Evolutionary conservation across 2,113 vertebrate species (phyloP).

Genomic region (Podarcis muralis): DNA sequence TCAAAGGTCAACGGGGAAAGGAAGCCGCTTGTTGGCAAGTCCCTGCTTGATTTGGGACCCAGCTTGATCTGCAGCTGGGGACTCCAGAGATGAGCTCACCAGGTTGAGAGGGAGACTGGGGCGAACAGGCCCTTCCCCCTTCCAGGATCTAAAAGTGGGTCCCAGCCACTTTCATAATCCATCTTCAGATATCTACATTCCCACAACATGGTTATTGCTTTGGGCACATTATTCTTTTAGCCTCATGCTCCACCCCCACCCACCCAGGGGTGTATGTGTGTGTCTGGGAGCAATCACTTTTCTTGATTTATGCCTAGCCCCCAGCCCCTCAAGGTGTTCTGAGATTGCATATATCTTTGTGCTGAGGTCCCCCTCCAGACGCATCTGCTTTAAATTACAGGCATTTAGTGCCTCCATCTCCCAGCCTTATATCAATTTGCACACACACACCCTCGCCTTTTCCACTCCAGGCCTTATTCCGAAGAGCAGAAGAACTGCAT

Average conservation of each 20-base stretch:
- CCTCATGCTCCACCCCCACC: background rate
- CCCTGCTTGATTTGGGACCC: fast-evolving
- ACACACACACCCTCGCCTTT: background rate
- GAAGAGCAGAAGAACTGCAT: background rate
- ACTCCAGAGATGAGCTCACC: background rate
- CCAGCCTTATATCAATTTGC: background rate
- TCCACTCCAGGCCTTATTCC: background rate
- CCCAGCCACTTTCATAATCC: background rate
- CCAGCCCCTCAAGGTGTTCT: background rate
- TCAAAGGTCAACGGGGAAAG: background rate
- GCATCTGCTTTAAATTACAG: conserved; percentile 19
- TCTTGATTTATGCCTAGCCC: background rate
- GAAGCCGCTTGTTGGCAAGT: background rate
- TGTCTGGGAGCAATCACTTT: background rate
- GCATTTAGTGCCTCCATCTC: background rate
- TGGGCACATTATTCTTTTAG: background rate
- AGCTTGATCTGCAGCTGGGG: fast-evolving
- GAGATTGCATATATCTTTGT: background rate
- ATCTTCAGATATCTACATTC: background rate
- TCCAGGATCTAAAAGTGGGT: background rate
- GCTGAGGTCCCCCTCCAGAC: background rate
- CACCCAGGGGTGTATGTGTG: no score
- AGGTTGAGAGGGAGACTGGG: background rate
- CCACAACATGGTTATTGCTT: fast-evolving
- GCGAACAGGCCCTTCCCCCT: background rate